Evolutionary conservation across 2,888 invertebrate genomes (phyloP), one percentile per base, ranked within the genome.

Genomic region (Melipona beecheii): DNA sequence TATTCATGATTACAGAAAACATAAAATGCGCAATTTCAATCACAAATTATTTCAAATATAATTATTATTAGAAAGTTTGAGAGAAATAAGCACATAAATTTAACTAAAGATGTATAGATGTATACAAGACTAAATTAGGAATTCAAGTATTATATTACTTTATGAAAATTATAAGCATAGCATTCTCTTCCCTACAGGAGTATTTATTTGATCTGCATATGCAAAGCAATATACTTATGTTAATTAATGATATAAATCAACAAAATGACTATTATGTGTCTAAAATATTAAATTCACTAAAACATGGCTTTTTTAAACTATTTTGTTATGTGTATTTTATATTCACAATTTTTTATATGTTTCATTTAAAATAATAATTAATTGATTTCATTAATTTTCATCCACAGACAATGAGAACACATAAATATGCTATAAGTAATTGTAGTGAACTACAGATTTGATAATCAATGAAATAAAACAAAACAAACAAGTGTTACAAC

Each of bases 221-320:
- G 58, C 56, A 71, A 75, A 79, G 58, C 77, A 77, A 75, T 65
- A 74, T 76, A 73, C 83, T 79, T 72, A 75, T 86, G 72, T 83
- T 87, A 89, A 89, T 86, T 68, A 69, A 62, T 75, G 36, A 36
- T 56, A 78, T 82, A 84, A 11, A 76, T 84, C 56, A 75, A 70
- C 27, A 56, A 77, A 64, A 56, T 66, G 21, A 62, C 56, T 76
- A 73, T 75, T 68, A 75, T 66, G 49, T 81, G 78, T 36, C 27
- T 70, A 66, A 49, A 77, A n/a, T 76, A 80, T 50, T 69, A 74
- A 11, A 78, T 60, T 81, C 72, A 71, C 21, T 77, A 68, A 77
- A 81, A 68, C 71, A 68, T 69, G 52, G 13, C 75, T 81, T 58
- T 11, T 81, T 9, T 70, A 60, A 78, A 60, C 64, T 78, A 27